Conservation (phyloP, 2,797 vertebrate species). For the Typhlichthys subterraneus region DNA sequence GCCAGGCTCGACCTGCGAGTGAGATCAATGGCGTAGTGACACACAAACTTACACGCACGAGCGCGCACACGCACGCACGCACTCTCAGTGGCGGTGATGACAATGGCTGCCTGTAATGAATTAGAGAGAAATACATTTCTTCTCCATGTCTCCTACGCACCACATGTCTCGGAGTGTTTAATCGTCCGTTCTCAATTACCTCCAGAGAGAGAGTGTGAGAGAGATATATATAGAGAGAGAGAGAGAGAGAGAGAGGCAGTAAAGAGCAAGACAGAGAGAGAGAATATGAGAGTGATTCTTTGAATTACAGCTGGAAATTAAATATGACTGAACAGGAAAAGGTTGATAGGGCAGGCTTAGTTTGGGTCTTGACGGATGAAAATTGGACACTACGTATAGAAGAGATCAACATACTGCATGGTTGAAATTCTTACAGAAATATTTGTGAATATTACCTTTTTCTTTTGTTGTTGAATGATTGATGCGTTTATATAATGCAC, state of each 20-base stretch:
- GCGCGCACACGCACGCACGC: constrained; percentile 7
- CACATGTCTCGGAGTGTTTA: constrained; percentile 59
- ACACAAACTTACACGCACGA: constrained; percentile 6
- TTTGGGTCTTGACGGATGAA: constrained; percentile 50
- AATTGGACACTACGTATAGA: constrained; percentile 19
- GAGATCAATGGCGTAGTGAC: not conserved
- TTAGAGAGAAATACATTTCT: constrained; percentile 43
- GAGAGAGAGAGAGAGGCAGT: constrained; percentile 11
- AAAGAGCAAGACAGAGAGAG: constrained; percentile 23
- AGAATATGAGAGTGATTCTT: constrained; percentile 62
- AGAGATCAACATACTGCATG: constrained; percentile 27
- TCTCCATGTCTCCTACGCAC: constrained; percentile 51
- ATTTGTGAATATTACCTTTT: too few relatives aligned
- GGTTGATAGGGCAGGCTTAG: constrained; percentile 55
- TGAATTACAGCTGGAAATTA: constrained; percentile 69
- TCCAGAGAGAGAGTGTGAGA: constrained; percentile 23
- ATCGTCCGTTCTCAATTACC: constrained; percentile 60
- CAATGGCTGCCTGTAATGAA: constrained; percentile 49
- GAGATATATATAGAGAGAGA: constrained; percentile 18
- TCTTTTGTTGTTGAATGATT: too few relatives aligned
- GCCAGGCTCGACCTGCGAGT: not conserved
- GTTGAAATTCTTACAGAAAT: not conserved
- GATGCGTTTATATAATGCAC: too few relatives aligned
- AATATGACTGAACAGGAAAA: constrained; percentile 67
- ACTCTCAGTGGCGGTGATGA: constrained; percentile 12